phyloP scores from a whole-genome alignment of 1,140 invertebrate species.

The Scaptomyza pallida region DNA sequence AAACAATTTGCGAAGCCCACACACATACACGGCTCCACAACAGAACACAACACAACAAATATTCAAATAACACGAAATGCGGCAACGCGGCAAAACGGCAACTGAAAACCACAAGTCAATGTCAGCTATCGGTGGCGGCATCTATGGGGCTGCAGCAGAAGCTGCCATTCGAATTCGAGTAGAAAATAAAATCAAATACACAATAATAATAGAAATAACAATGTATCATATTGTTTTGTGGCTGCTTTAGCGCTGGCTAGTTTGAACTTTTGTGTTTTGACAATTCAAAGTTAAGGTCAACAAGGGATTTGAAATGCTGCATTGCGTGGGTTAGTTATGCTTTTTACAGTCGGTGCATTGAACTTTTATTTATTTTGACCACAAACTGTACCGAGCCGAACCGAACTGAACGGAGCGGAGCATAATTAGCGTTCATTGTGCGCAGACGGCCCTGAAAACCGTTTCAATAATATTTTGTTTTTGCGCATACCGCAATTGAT shows the following conservation, averaged over 20 bases:
- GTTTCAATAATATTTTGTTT: conserved; percentile 20
- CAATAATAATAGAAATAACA: background rate
- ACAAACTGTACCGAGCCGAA: background rate
- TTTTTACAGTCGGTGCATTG: conserved; percentile 54
- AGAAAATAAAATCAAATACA: conserved; percentile 3
- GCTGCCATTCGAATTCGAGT: conserved; percentile 17
- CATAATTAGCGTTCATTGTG: conserved; percentile 79
- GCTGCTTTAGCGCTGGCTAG: conserved; percentile 29
- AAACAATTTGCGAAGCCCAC: conserved; percentile 72
- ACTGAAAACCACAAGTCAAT: conserved; percentile 75
- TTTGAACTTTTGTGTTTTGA: conserved; percentile 80
- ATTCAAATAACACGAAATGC: conserved; percentile 42
- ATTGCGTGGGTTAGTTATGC: conserved; percentile 40
- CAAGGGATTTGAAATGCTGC: conserved; percentile 82
- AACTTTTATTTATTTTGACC: conserved; percentile 43
- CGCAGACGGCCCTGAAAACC: conserved; percentile 62
- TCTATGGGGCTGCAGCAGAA: conserved; percentile 45
- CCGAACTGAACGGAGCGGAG: conserved; percentile 37
- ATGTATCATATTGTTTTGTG: conserved; percentile 43
- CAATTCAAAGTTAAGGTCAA: conserved; percentile 82
- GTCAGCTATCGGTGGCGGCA: conserved; percentile 72
- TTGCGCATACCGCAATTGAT: conserved; percentile 19
- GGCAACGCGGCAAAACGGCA: conserved; percentile 51
- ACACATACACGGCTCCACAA: conserved; percentile 50
- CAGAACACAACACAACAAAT: too few species aligned